Base-by-base conservation (phyloP, 1,140 invertebrate genomes). In the Nephila pilipes region DNA sequence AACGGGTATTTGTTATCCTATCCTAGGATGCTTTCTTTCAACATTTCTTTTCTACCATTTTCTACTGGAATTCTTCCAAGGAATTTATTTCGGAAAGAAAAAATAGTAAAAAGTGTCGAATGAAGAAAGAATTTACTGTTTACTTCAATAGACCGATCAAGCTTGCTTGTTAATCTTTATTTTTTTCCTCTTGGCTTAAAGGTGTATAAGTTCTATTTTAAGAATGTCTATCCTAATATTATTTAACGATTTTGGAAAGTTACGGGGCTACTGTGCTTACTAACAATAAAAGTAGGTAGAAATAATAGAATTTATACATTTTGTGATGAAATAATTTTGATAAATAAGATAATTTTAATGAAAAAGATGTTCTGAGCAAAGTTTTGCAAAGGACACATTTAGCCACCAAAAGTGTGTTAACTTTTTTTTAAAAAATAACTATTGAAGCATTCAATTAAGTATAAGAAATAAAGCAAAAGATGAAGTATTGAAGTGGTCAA, bases 1-100 rank as follows among this genome's bases (percentile, higher is more conserved):
- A 83, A 83, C 80, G n/a, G 80, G 38, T 54, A 83, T 83, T 83
- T 83, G 80, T 46, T 83, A 55, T 83, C 54, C 80, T 54, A 25
- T 25, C 38, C 54, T 2, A 32, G 80, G 54, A 83, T 83, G 54
- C 46, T 83, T 90, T 69, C 75, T 55, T 79, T 69, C 60, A 20
- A 38, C 20, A 6, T 54, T 54, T 54, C 46, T 63, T 83, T 83
- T 55, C 36, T 14, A 2, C 12, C 22, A 25, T 75, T 75, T 75
- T 55, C 38, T 83, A 4, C 25, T 83, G 80, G 80, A 83, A 83
- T 55, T 16, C 38, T 83, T 83, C 80, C 80, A 83, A 32, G 22
- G 80, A 83, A 83, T 83, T 83, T 55, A 83, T 55, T 83, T 25
- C 29, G 69, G 32, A 75, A 75, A 38, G 54, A n/a, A 55, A 8